Evolutionary conservation across 2,113 vertebrate genomes (phyloP).

Genomic region (Piaya cayana): DNA sequence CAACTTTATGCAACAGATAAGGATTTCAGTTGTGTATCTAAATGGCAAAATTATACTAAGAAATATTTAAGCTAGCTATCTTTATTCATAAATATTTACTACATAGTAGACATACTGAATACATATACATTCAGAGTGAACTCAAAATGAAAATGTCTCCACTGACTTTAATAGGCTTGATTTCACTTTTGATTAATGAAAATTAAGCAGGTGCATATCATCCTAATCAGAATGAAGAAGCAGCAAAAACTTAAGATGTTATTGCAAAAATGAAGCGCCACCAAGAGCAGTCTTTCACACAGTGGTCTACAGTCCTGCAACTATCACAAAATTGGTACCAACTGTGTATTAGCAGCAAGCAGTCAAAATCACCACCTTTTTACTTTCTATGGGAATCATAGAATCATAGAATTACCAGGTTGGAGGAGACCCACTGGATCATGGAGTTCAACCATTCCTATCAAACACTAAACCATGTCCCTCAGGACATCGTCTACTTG

Average conservation of each 20-base stretch:
- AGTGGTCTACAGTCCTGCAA: not conserved
- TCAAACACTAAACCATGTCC: too few species aligned
- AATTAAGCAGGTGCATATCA: not conserved
- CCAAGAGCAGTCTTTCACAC: not conserved
- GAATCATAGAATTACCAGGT: too few species aligned
- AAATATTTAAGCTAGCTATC: not conserved
- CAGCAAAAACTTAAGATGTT: not conserved
- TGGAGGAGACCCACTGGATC: too few species aligned
- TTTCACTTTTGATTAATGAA: not conserved
- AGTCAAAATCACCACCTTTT: not conserved
- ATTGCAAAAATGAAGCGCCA: not conserved
- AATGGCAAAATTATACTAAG: not conserved
- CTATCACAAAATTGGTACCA: not conserved
- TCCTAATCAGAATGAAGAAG: not conserved
- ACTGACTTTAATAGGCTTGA: not conserved
- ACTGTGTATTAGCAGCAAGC: fast-evolving
- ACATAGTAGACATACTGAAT: not conserved
- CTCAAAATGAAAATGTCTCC: not conserved
- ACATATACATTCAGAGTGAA: not conserved
- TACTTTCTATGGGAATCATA: not conserved
- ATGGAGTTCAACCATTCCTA: too few species aligned
- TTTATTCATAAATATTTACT: not conserved
- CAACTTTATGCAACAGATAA: not conserved
- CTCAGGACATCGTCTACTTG: too few species aligned
- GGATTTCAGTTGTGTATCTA: not conserved